Evolutionary conservation across 2,797 vertebrate species (phyloP).

Genomic region (Brachymystax lenok): DNA sequence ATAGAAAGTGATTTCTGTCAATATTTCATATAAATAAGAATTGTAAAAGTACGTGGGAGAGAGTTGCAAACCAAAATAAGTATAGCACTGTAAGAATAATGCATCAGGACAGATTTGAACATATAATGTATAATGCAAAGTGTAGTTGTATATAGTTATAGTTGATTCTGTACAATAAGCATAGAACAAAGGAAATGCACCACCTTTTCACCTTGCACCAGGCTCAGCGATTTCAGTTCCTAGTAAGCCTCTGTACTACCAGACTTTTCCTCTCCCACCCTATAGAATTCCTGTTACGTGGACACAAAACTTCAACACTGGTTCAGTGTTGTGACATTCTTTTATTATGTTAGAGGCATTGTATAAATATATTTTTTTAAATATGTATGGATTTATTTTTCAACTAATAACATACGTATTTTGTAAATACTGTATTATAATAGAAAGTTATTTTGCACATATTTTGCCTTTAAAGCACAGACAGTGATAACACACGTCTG

Average conservation of each 20-base stretch:
- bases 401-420: no score
- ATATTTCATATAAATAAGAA: not conserved
- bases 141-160: no score
- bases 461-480: no score
- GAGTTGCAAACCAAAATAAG: not conserved
- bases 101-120: not conserved
- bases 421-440: no score
- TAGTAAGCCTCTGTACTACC: not conserved
- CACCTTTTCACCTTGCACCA: conserved; percentile 19
- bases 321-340: not conserved
- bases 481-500: no score
- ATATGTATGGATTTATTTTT: not conserved
- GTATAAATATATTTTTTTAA: not conserved
- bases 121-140: not conserved
- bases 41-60: not conserved
- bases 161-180: not conserved
- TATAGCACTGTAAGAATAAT: not conserved
- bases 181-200: not conserved
- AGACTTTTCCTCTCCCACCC: not conserved
- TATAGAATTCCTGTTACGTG: not conserved
- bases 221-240: conserved; percentile 6
- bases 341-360: not conserved
- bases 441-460: no score
- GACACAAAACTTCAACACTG: not conserved
- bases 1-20: not conserved